phyloP scores from a whole-genome alignment of 1,140 invertebrate species.

The Armadillidium nasatum region DNA sequence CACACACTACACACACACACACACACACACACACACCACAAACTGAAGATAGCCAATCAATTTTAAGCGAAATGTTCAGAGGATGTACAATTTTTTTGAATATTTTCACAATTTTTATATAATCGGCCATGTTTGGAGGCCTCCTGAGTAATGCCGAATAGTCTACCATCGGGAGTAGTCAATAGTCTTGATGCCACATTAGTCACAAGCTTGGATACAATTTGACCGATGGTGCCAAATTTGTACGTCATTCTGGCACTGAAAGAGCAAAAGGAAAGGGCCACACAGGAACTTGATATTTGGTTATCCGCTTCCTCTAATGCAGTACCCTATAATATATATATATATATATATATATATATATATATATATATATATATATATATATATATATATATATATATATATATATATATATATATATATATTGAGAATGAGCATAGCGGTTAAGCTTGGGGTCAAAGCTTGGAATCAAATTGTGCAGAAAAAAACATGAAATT shows the following conservation, averaged over 20 bases:
- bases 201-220: neutral
- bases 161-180: neutral
- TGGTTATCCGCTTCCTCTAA: no score
- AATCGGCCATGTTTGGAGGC: neutral
- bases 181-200: neutral
- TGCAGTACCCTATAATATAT: no score
- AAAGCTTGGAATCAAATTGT: no score
- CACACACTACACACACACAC: no score
- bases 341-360: neutral
- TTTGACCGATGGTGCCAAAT: neutral
- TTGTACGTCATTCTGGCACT: neutral
- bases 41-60: no score
- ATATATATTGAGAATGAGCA: neutral
- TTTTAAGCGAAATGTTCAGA: no score
- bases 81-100: neutral
- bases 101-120: neutral
- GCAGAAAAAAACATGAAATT: no score
- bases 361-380: constrained; percentile 12
- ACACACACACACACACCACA: no score
- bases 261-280: neutral
- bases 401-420: constrained; percentile 9
- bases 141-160: neutral
- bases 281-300: neutral
- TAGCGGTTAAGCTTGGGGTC: no score
- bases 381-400: constrained; percentile 6